Evolutionary conservation across 1,140 invertebrate genomes (phyloP), one percentile per base, ranked within the genome.

Genomic region (Yoshiicerus persimilis): DNA sequence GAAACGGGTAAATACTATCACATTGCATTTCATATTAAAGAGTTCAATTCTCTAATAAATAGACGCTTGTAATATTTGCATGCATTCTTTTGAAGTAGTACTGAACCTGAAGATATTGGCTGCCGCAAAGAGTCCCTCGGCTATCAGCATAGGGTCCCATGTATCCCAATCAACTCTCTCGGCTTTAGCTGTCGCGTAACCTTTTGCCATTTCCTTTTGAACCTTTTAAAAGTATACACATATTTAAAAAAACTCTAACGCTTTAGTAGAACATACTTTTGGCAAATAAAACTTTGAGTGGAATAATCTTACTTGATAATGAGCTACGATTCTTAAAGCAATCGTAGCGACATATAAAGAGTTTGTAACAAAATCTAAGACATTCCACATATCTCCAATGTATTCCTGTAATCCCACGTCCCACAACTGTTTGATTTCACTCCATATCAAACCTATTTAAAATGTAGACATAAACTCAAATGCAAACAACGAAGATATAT

Each of bases 321-420:
- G 98, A 11, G 98, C 97, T 9, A 99, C 97, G 20, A 99, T 94
- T 83, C 98, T 94, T 34, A 99, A 94, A 3, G 97, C 97, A 36
- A 99, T 96, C 0, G 98, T 99, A 66, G 98, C 98, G 75, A 99
- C 97, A 92, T 99, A 99, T 20, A 99, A 93, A 5, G 98, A 98
- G 93, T 99, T 99, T 25, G 98, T 99, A 86, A 99, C 97, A 93
- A 99, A 99, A 93, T 99, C 98, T 89, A 99, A 96, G 83, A 99
- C 98, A 93, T 99, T 99, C 98, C 98, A 99, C 98, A 99, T 99
- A 93, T 99, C 98, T 91, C 96, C 96, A 41, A 97, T 95, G 92
- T 99, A 99, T 92, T 99, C 98, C 91, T 97, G 96, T 30, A 99
- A 93, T 0, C 98, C 98, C 89, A 98, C 97, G 92, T 99, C 97